Evolutionary conservation across 2,888 invertebrate genomes (phyloP).

Genomic region (Cephus pygmeus): DNA sequence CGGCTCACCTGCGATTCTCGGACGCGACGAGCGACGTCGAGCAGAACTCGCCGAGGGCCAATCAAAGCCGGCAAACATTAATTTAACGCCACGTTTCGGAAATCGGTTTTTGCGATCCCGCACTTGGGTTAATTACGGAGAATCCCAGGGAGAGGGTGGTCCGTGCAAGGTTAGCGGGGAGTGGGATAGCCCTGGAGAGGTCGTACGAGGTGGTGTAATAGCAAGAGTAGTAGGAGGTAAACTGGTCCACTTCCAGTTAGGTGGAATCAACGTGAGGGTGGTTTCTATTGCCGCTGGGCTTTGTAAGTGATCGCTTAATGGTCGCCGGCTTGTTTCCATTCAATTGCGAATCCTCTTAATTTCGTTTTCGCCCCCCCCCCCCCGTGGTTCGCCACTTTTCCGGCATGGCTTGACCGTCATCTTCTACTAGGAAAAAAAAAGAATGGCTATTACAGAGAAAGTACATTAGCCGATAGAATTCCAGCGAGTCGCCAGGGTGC

Average conservation of each 20-base stretch:
- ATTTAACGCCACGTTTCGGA: slow-evolving; percentile 60
- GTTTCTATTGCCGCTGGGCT: slow-evolving; percentile 11
- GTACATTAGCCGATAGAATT: slow-evolving; percentile 10
- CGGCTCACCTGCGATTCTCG: slow-evolving; percentile 48
- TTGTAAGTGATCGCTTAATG: slow-evolving; percentile 23
- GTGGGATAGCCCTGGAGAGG: not conserved
- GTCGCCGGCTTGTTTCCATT: slow-evolving; percentile 23
- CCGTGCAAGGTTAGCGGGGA: slow-evolving; percentile 17
- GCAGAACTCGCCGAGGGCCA: slow-evolving; percentile 39
- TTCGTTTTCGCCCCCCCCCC: slow-evolving; percentile 5
- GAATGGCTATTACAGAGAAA: slow-evolving; percentile 10
- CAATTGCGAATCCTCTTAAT: slow-evolving; percentile 23
- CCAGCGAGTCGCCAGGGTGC: not conserved
- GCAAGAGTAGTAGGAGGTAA: not conserved
- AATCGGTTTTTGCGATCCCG: slow-evolving; percentile 56
- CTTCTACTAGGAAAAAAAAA: not conserved
- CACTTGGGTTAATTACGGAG: slow-evolving; percentile 48
- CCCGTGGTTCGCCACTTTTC: not conserved
- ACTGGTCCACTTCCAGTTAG: not conserved
- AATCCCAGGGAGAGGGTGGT: slow-evolving; percentile 17
- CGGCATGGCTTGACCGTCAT: not conserved
- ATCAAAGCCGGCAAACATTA: slow-evolving; percentile 57
- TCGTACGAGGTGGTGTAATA: not conserved
- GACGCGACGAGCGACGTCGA: slow-evolving; percentile 32
- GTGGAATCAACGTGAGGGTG: not conserved